Conservation (phyloP, 2,113 vertebrate genomes). For the Cynoglossus semilaevis region DNA sequence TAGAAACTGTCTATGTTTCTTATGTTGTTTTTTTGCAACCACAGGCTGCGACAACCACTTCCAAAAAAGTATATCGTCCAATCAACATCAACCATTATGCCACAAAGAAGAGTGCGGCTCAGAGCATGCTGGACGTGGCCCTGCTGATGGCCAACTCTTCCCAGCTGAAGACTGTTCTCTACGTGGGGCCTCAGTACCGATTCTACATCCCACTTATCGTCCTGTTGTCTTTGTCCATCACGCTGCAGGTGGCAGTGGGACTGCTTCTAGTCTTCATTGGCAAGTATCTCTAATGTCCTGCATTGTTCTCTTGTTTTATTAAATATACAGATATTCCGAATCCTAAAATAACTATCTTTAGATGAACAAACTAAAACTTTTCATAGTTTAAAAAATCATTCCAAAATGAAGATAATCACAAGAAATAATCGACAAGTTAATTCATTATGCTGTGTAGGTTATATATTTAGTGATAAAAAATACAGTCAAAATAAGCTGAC, state of each 20-base stretch:
- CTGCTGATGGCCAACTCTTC: constrained; percentile 92
- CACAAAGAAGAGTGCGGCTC: constrained; percentile 87
- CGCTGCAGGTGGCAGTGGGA: constrained; percentile 82
- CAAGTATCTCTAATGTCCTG: constrained; percentile 54
- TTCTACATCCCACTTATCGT: constrained; percentile 82
- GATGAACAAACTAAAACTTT: no score
- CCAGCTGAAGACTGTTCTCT: constrained; percentile 87
- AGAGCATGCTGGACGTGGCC: constrained; percentile 90
- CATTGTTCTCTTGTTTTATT: background rate
- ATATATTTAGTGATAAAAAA: no score
- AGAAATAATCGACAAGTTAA: no score
- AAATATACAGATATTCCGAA: no score
- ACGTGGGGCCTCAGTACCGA: constrained; percentile 79
- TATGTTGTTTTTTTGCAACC: background rate
- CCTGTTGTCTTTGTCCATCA: constrained; percentile 84
- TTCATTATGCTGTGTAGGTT: no score
- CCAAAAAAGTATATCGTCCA: constrained; percentile 35
- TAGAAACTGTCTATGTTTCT: no score
- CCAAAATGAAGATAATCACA: no score
- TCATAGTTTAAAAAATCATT: no score
- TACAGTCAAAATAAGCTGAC: no score
- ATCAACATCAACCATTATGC: constrained; percentile 89
- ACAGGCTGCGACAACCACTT: background rate
- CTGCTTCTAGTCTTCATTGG: constrained; percentile 90
- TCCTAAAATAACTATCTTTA: no score